phyloP scores from a whole-genome alignment of 2,888 invertebrate genomes.

The Heliconius ethilla region DNA sequence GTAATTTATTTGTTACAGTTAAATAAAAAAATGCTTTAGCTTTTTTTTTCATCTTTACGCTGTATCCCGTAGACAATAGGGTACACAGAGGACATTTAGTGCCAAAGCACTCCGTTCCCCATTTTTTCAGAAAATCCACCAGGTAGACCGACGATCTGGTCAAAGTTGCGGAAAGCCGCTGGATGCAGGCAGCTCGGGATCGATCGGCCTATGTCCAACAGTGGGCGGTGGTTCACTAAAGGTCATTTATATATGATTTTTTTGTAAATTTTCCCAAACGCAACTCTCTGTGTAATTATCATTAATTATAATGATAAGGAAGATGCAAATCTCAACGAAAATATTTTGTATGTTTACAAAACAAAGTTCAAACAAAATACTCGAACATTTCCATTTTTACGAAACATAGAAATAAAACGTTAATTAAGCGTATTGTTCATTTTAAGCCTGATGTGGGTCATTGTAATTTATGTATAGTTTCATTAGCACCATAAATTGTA shows the following conservation, averaged over 20 bases:
- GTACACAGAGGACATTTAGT: no score
- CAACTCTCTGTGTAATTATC: background rate
- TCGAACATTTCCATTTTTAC: background rate
- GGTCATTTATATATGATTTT: no score
- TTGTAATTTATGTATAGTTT: slow-evolving; percentile 8
- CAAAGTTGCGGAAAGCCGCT: no score
- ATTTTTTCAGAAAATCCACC: no score
- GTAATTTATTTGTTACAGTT: background rate
- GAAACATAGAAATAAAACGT: background rate
- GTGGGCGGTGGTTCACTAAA: no score
- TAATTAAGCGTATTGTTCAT: slow-evolving; percentile 1
- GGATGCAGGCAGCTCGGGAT: no score
- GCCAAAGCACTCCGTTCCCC: no score
- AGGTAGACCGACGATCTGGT: no score
- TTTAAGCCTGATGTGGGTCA: background rate
- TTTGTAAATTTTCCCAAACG: background rate
- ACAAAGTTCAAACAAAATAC: background rate
- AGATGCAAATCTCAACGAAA: no score
- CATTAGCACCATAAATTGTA: background rate
- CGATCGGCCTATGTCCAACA: no score
- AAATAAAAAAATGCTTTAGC: background rate
- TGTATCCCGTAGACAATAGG: no score
- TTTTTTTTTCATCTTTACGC: background rate
- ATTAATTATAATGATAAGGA: no score
- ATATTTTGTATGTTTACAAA: background rate